phyloP scores from a whole-genome alignment of 2,797 vertebrate species.

The Sebastes steindachneri region DNA sequence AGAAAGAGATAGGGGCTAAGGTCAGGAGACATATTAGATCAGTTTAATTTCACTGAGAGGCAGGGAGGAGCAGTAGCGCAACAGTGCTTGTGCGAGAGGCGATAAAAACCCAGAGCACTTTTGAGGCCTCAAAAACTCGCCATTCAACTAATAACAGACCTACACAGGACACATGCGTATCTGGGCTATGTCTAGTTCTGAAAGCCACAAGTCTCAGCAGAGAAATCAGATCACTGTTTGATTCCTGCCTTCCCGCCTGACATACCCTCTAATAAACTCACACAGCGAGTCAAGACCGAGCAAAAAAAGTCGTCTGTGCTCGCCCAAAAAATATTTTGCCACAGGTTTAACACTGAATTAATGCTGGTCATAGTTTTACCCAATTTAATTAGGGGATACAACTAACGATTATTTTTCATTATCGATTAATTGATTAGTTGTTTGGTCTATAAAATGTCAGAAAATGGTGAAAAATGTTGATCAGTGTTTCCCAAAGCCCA shows the following conservation, averaged over 20 bases:
- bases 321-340: constrained; percentile 2
- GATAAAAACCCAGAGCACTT: background rate
- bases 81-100: background rate
- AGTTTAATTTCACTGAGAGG: constrained; percentile 27
- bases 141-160: background rate
- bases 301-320: background rate
- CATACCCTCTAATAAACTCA: background rate
- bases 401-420: no score
- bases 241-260: background rate
- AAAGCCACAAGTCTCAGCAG: constrained; percentile 15
- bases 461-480: no score
- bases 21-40: constrained; percentile 50
- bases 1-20: constrained; percentile 24
- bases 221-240: constrained; percentile 18
- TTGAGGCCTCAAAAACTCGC: background rate
- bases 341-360: background rate
- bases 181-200: constrained; percentile 7
- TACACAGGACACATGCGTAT: background rate
- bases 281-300: constrained; percentile 1
- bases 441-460: no score
- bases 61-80: background rate
- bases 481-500: no score
- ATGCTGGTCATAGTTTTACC: background rate
- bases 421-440: no score
- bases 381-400: background rate